These are phyloP conservation scores for Nemopilema nomurai DNA, from an alignment of 30 jellyfish, hydroid and myxozoan species.

Conservation along the genomic window DNA sequence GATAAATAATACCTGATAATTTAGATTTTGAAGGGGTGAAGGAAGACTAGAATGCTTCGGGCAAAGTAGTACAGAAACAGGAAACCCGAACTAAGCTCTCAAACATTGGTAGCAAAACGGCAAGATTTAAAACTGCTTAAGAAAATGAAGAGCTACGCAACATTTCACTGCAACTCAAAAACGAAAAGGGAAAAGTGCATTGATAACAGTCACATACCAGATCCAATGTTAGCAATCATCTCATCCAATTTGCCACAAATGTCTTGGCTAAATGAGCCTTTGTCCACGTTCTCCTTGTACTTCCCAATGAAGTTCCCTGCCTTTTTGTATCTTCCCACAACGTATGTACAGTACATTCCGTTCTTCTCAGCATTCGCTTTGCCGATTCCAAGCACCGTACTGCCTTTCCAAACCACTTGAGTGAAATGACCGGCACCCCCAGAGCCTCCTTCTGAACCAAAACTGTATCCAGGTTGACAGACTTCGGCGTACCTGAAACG, in stretches of 20 bases:
- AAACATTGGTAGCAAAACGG: no score
- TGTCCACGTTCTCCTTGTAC: constrained; percentile 54
- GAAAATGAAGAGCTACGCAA: no score
- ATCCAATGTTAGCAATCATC: background rate
- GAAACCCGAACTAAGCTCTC: no score
- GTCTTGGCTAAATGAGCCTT: constrained; percentile 38
- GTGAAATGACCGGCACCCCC: constrained; percentile 90
- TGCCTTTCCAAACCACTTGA: constrained; percentile 82
- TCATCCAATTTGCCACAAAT: constrained; percentile 33
- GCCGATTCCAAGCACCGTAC: constrained; percentile 63
- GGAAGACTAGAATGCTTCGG: no score
- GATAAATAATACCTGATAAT: no score
- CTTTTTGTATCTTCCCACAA: constrained; percentile 69
- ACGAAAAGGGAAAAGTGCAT: no score
- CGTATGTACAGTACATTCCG: constrained; percentile 62
- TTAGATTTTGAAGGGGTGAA: no score
- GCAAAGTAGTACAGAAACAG: no score
- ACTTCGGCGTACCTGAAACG: constrained; percentile 84
- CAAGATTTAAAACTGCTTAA: no score
- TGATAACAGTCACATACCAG: background rate
- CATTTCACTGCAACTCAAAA: no score
- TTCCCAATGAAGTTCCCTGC: constrained; percentile 79
- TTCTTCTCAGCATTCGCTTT: constrained; percentile 53
- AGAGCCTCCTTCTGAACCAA: constrained; percentile 31
- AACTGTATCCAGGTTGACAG: constrained; percentile 78